These are phyloP conservation scores for Tachina grossa DNA, from an alignment of 2,888 invertebrate genomes.

Conservation along the genomic window DNA sequence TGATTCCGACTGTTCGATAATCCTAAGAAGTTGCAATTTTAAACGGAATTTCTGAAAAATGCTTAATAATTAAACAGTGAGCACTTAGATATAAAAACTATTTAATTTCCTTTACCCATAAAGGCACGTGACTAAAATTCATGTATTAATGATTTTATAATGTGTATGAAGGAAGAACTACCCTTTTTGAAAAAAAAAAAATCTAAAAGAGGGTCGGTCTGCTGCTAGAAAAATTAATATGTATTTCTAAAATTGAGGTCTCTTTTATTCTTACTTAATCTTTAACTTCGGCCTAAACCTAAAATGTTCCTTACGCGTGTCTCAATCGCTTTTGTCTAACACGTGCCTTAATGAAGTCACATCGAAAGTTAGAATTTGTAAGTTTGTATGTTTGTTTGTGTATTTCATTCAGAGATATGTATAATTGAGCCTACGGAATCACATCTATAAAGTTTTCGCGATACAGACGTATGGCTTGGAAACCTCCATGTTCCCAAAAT, in stretches of 20 bases:
- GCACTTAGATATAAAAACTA: slow-evolving; percentile 24
- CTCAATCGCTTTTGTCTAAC: not conserved
- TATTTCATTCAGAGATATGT: too few species aligned
- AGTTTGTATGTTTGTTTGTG: too few species aligned
- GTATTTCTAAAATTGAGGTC: not conserved
- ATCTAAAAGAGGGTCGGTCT: not conserved
- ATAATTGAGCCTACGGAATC: too few species aligned
- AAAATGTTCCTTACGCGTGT: slow-evolving; percentile 33
- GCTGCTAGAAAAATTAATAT: not conserved
- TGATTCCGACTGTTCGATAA: slow-evolving; percentile 22
- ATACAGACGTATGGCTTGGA: too few species aligned
- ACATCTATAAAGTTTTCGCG: too few species aligned
- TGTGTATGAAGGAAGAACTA: slow-evolving; percentile 14
- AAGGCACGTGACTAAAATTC: slow-evolving; percentile 62
- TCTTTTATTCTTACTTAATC: not conserved
- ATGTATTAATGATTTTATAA: slow-evolving; percentile 27
- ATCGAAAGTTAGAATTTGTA: not conserved
- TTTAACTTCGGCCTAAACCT: not conserved
- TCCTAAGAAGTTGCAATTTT: slow-evolving; percentile 15
- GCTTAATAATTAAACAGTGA: not conserved
- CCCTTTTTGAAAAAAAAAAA: slow-evolving; percentile 23
- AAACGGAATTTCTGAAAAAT: slow-evolving; percentile 35
- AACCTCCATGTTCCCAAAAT: too few species aligned
- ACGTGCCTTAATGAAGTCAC: not conserved
- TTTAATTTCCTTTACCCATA: not conserved